Evolutionary conservation across 2,113 vertebrate species (phyloP).

Genomic region (Platycercus adscitus): DNA sequence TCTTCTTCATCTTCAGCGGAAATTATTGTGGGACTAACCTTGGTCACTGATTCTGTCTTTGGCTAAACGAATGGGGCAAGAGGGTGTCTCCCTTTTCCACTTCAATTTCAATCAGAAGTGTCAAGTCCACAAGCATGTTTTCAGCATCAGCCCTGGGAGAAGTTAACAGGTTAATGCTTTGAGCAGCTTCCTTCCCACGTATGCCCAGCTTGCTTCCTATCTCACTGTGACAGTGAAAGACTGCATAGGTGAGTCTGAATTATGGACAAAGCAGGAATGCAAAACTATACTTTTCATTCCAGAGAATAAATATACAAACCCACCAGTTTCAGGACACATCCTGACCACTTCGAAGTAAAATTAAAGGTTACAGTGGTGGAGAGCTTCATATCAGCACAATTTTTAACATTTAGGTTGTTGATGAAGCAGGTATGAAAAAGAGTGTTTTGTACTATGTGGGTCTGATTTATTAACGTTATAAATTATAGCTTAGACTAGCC

Average conservation of each 20-base stretch:
- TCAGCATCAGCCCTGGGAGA: neutral
- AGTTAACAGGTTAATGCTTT: neutral
- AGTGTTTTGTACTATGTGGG: neutral
- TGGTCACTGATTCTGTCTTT: neutral
- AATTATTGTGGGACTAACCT: neutral
- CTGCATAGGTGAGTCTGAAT: neutral
- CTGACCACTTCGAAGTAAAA: slow-evolving; percentile 2
- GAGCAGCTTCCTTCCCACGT: neutral
- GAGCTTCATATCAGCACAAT: neutral
- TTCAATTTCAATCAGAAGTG: neutral
- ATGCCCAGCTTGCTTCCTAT: neutral
- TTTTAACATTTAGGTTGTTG: neutral
- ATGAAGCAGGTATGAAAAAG: neutral
- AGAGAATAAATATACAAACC: slow-evolving; percentile 3
- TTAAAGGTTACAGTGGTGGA: neutral
- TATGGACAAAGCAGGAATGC: neutral
- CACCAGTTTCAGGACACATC: neutral
- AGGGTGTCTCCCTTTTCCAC: neutral
- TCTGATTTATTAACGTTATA: neutral
- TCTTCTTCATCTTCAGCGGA: neutral
- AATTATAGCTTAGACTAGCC: neutral
- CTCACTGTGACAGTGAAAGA: neutral
- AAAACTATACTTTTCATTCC: neutral
- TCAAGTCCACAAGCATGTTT: neutral
- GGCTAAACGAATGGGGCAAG: neutral